Evolutionary conservation across 2,113 vertebrate species (phyloP), one percentile per base, ranked within the genome.

Genomic region (Antechinus flavipes): DNA sequence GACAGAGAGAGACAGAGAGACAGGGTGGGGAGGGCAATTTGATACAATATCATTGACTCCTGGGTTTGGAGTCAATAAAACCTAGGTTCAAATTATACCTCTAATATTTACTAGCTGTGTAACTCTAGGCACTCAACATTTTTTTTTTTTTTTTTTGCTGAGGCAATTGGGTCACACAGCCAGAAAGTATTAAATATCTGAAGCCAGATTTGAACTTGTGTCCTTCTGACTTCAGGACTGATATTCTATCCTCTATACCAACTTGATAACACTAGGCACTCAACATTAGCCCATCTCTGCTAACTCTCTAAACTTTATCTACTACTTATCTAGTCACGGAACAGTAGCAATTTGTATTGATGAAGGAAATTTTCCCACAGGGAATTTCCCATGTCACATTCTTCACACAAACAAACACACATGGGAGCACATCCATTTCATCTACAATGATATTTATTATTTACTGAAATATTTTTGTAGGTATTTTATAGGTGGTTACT

Each of bases 381-480:
- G 35, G 16, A n/a, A 76, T 19, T 76, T 14, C 58, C 2, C 16
- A n/a, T 19, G 61, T n/a, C 61, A 76, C 35, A 19, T 76, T 76
- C 35, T n/a, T 19, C 35, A n/a, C 12, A 7, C 61, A 76, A n/a
- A 19, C 61, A 68, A 76, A n/a, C 35, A n/a, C 19, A n/a, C 35
- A 42, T 42, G 42, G 2, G 2, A 7, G n/a, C 68, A 42, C n/a
- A 68, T 68, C 30, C 12, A 84, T 19, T 61, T 42, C 24, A n/a
- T 35, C 58, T 42, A 46, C 53, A 84, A 84, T 84, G 68, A 24
- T 92, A 92, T 96, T 92, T 84, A 91, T 89, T 89, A 91, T 54
- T 53, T 84, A 16, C 7, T 52, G 19, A 49, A 47, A 53, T 84
- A 50, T 26, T 35, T 50, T 76, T 55, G 68, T 53, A 50, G 30